A percentile compares a stretch with the other conserved stretches of the same genome.
Evolutionary conservation across 2,797 vertebrate species (phyloP).

Genomic region (Petrocephalus schoutedeni): DNA sequence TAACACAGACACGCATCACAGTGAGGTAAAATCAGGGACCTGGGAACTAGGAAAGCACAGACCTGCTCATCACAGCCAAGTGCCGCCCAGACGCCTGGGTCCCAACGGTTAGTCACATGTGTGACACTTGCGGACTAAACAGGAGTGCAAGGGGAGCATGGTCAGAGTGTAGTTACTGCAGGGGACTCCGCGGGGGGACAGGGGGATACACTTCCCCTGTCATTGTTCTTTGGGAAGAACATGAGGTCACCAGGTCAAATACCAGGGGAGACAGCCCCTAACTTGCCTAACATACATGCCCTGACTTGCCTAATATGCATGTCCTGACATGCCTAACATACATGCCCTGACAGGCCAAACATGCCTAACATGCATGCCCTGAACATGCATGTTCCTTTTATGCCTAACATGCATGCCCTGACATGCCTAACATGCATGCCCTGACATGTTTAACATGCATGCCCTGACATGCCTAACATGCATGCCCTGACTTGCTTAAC

Average conservation of each 20-base stretch:
- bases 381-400: too few species aligned
- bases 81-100: not conserved
- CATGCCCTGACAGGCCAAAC: too few species aligned
- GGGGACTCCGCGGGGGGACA: not conserved
- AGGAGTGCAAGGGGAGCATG: not conserved
- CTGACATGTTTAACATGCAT: too few species aligned
- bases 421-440: too few species aligned
- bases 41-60: not conserved
- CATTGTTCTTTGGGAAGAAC: not conserved
- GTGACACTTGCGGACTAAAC: not conserved
- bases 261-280: too few species aligned
- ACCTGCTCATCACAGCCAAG: not conserved
- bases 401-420: too few species aligned
- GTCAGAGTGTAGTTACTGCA: not conserved
- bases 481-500: not conserved
- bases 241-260: too few species aligned
- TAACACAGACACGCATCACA: not conserved
- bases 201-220: not conserved
- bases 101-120: not conserved
- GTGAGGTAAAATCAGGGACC: not conserved
- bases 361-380: too few species aligned
- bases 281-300: too few species aligned
- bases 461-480: not conserved
- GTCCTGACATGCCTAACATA: too few species aligned
- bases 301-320: too few species aligned